Conservation (phyloP, 2,113 vertebrate species). For the Potamarius usumacintae region DNA sequence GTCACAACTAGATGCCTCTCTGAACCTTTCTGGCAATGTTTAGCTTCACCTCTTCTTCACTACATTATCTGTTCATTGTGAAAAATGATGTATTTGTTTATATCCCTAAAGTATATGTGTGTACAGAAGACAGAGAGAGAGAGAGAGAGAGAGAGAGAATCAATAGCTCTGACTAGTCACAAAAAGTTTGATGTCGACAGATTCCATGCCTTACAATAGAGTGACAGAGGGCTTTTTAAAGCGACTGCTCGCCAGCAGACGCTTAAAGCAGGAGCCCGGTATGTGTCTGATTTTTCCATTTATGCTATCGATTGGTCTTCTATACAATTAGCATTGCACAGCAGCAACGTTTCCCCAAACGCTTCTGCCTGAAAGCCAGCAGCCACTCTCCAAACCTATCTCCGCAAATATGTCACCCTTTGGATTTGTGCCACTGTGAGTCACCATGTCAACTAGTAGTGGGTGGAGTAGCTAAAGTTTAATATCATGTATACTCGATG, state of each 20-base stretch:
- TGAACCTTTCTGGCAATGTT: background rate
- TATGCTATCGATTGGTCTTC: conserved; percentile 49
- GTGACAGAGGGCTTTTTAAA: conserved; percentile 36
- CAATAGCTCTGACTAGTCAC: conserved; percentile 46
- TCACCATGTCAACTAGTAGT: background rate
- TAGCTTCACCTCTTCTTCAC: background rate
- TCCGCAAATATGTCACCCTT: conserved; percentile 1
- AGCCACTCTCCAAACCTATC: conserved; percentile 26
- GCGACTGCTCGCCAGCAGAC: conserved; percentile 2
- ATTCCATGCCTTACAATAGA: conserved; percentile 26
- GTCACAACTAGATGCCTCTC: background rate
- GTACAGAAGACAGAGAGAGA: background rate
- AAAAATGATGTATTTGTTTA: background rate
- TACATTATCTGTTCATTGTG: background rate
- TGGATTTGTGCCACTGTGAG: conserved; percentile 14
- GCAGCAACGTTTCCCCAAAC: conserved; percentile 38
- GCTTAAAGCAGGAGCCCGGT: conserved; percentile 16
- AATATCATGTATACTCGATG: no score
- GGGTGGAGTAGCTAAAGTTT: background rate
- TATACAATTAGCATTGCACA: conserved; percentile 49
- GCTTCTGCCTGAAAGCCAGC: conserved; percentile 17
- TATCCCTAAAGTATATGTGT: background rate
- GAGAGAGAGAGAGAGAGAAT: conserved; percentile 37
- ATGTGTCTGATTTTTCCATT: conserved; percentile 51
- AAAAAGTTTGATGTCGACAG: conserved; percentile 39